Conservation (phyloP, 2,888 invertebrate species). For the Prionchulus punctatus region DNA sequence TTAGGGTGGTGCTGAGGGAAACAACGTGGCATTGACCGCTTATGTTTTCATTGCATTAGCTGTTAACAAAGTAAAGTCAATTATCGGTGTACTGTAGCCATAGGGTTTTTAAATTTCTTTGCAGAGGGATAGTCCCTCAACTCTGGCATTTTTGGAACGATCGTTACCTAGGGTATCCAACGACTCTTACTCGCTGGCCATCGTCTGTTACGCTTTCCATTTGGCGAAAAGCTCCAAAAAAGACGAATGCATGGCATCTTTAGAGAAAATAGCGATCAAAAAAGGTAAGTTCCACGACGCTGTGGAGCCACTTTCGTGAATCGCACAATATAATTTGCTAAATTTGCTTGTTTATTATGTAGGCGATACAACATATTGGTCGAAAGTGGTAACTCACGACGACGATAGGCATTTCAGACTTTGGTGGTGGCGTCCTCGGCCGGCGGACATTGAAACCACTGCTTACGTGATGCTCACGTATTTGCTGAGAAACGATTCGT, state of each 20-base stretch:
- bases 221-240: slow-evolving; percentile 42
- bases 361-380: slow-evolving; percentile 62
- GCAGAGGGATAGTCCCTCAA: slow-evolving; percentile 16
- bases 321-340: not conserved
- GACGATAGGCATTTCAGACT: slow-evolving; percentile 17
- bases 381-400: slow-evolving; percentile 39
- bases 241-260: slow-evolving; percentile 17
- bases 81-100: not conserved
- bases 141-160: slow-evolving; percentile 30
- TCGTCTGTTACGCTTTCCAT: slow-evolving; percentile 59
- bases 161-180: slow-evolving; percentile 20
- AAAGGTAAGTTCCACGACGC: not conserved
- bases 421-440: slow-evolving; percentile 44
- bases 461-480: slow-evolving; percentile 65
- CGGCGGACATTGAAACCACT: slow-evolving; percentile 67
- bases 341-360: slow-evolving; percentile 19
- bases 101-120: not conserved
- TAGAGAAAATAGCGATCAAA: slow-evolving; percentile 17
- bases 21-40: slow-evolving; percentile 55
- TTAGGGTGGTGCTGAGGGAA: slow-evolving; percentile 47
- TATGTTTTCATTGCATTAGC: slow-evolving; percentile 59
- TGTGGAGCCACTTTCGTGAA: not conserved
- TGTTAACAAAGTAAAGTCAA: slow-evolving; percentile 38
- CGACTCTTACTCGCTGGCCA: slow-evolving; percentile 53
- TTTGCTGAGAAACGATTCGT: slow-evolving; percentile 34